Percentiles rank a stretch among this genome's conserved stretches.
These are phyloP conservation scores for Actinopyga echinites DNA, from an alignment of 53 echinoderm and acorn worm species.

Conservation along the genomic window DNA sequence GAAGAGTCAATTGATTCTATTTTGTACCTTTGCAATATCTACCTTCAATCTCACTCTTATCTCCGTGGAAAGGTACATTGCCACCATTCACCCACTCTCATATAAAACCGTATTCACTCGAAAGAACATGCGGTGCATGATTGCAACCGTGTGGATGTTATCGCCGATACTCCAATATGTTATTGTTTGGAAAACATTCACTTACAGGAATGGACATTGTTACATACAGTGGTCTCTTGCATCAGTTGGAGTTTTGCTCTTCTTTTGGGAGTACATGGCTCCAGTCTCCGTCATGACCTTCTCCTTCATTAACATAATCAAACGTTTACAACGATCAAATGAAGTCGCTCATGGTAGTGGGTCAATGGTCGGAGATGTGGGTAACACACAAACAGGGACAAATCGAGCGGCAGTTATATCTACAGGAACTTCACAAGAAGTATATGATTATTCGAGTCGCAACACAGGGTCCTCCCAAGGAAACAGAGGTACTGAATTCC, in stretches of 20 bases:
- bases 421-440: too few species aligned
- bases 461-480: too few species aligned
- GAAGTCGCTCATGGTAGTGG: background rate
- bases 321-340: slow-evolving; percentile 45
- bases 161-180: slow-evolving; percentile 52
- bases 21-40: slow-evolving; percentile 65
- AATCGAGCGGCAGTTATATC: too few species aligned
- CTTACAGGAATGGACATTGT: background rate
- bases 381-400: too few species aligned
- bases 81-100: slow-evolving; percentile 70
- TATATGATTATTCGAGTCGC: too few species aligned
- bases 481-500: too few species aligned
- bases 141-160: slow-evolving; percentile 28
- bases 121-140: background rate
- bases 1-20: slow-evolving; percentile 58
- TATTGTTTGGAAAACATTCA: background rate
- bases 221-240: background rate
- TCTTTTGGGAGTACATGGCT: slow-evolving; percentile 77
- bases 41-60: slow-evolving; percentile 76
- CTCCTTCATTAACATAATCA: slow-evolving; percentile 56
- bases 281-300: slow-evolving; percentile 74
- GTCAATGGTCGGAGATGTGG: too few species aligned
- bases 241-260: slow-evolving; percentile 57
- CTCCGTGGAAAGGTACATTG: slow-evolving; percentile 75
- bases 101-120: slow-evolving; percentile 66